Evolutionary conservation across 2,888 invertebrate species (phyloP).

Genomic region (Catocala nupta): DNA sequence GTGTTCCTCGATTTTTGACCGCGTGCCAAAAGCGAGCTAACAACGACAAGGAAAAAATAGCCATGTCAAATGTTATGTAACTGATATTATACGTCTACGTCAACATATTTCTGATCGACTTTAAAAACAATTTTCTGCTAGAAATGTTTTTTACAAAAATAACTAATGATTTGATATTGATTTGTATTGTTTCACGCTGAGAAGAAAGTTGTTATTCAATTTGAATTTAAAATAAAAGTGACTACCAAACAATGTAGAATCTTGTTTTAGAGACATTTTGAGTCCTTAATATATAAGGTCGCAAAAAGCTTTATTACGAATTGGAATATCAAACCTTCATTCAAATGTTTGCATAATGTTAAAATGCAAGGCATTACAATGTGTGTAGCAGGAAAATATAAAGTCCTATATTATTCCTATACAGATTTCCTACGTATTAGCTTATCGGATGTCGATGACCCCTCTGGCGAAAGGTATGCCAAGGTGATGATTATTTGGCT

Average conservation of each 20-base stretch:
- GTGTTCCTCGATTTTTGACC: conserved; percentile 71
- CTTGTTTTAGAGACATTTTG: no score
- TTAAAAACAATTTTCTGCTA: conserved; percentile 25
- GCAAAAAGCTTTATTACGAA: no score
- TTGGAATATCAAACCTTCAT: no score
- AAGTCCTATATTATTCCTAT: conserved; percentile 8
- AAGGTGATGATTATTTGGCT: conserved; percentile 71
- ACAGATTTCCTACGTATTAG: conserved; percentile 35
- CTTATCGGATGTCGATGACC: conserved; percentile 75
- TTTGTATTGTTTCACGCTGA: conserved; percentile 1
- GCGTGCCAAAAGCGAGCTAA: conserved; percentile 76
- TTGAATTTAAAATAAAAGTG: no score
- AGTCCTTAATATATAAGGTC: no score
- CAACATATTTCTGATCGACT: conserved; percentile 54
- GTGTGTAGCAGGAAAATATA: conserved; percentile 15
- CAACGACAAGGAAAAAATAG: conserved; percentile 82
- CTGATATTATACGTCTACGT: conserved; percentile 57
- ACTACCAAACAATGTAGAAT: no score
- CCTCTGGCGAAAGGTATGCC: conserved; percentile 75
- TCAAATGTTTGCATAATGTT: not conserved
- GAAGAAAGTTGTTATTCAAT: conserved; percentile 1
- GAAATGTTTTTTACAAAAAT: conserved; percentile 29
- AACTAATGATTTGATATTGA: conserved; percentile 22
- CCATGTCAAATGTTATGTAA: conserved; percentile 77
- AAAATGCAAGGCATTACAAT: conserved; percentile 2